A percentile compares a stretch with the other conserved stretches of the same genome.
These are phyloP conservation scores for Conops quadrifasciatus DNA, from an alignment of 2,888 invertebrate species.

Conservation along the genomic window DNA sequence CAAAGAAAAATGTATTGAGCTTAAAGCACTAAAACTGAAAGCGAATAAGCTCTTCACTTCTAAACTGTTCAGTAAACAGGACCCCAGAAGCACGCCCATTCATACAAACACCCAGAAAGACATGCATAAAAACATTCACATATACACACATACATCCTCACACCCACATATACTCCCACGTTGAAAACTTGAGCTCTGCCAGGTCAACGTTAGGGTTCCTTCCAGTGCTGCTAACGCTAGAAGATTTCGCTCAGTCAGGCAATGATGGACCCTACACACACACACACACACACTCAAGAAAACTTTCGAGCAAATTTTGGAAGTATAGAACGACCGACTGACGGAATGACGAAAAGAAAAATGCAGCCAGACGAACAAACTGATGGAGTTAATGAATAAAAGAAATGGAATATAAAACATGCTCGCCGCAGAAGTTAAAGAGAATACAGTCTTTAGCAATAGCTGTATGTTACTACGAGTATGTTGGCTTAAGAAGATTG, in stretches of 20 bases:
- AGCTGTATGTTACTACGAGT: not conserved
- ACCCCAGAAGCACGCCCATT: too few species aligned
- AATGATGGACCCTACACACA: too few species aligned
- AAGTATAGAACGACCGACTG: too few species aligned
- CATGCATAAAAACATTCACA: too few species aligned
- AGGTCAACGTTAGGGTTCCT: not conserved
- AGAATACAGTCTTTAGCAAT: conserved; percentile 17
- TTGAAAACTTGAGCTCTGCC: too few species aligned
- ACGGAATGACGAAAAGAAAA: not conserved
- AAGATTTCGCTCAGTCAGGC: not conserved
- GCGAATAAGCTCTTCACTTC: too few species aligned
- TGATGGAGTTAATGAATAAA: not conserved
- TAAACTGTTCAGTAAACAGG: too few species aligned
- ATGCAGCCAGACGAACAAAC: too few species aligned
- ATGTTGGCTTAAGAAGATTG: not conserved
- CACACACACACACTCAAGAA: too few species aligned
- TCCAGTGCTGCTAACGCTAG: not conserved
- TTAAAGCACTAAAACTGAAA: not conserved
- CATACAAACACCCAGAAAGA: too few species aligned
- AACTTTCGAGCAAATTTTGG: too few species aligned
- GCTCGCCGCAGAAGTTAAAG: conserved; percentile 14
- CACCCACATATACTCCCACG: not conserved
- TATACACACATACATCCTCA: not conserved
- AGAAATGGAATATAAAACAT: conserved; percentile 23
- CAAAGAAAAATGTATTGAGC: not conserved